Evolutionary conservation across 2,113 vertebrate species (phyloP).

Genomic region (Eulemur macaco): DNA sequence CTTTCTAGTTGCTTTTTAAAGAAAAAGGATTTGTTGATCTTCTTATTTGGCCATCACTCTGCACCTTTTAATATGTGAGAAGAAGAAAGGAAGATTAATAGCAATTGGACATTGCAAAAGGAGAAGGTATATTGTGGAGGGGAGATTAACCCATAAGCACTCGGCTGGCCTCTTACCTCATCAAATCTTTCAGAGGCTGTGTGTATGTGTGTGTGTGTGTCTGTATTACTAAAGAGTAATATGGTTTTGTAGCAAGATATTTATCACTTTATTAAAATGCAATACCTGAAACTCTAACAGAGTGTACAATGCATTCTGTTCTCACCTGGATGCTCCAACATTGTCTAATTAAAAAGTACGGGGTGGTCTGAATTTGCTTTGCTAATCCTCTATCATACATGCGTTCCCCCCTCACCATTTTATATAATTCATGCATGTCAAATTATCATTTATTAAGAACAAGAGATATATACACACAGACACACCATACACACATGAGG

Average conservation of each 20-base stretch:
- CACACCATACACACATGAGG: not conserved
- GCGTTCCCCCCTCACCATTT: too few species aligned
- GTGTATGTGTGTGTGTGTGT: not conserved
- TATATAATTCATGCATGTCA: not conserved
- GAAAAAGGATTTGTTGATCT: not conserved
- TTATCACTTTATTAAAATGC: not conserved
- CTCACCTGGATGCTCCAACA: not conserved
- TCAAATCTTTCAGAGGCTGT: not conserved
- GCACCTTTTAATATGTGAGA: not conserved
- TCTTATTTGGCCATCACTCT: not conserved
- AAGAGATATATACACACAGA: not conserved
- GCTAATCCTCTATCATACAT: not conserved
- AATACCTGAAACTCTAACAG: not conserved
- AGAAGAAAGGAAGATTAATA: not conserved
- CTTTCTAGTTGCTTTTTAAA: not conserved
- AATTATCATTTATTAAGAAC: not conserved
- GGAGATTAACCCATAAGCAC: not conserved
- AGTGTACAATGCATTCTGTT: not conserved
- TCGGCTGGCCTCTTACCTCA: not conserved
- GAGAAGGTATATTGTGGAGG: not conserved
- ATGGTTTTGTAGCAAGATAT: not conserved
- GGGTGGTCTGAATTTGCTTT: not conserved
- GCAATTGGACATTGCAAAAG: not conserved
- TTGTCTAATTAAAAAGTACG: not conserved
- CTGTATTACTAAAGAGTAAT: not conserved